phyloP scores from a whole-genome alignment of 2,797 vertebrate species.

The Pseudotriccus pelzelni region DNA sequence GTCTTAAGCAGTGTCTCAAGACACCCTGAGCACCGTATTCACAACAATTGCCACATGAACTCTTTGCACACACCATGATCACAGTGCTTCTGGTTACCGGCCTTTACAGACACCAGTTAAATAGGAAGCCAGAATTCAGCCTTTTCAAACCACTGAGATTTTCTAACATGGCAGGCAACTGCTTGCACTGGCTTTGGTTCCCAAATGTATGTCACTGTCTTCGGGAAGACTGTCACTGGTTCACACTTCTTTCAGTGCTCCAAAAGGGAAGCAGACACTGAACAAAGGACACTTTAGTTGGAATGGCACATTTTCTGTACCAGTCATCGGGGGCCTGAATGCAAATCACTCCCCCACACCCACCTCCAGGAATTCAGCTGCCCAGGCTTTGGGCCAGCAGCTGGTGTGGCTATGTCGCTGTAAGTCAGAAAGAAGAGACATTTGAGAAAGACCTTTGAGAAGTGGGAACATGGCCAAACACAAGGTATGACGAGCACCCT shows the following conservation, averaged over 20 bases:
- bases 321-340: not conserved
- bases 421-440: not conserved
- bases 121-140: not conserved
- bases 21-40: not conserved
- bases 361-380: not conserved
- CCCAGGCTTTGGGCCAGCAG: rapidly evolving
- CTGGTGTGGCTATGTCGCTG: not conserved
- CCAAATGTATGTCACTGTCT: not conserved
- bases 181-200: not conserved
- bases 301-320: not conserved
- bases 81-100: not conserved
- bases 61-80: not conserved
- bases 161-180: not conserved
- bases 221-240: not conserved
- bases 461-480: not conserved
- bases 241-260: not conserved
- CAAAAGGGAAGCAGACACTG: not conserved
- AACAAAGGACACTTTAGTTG: not conserved
- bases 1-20: not conserved
- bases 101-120: not conserved
- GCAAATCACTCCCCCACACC: not conserved
- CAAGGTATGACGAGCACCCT: not conserved
- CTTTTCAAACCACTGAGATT: not conserved
- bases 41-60: not conserved
- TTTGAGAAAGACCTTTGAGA: not conserved